These are phyloP conservation scores for Rhineura floridana DNA, from an alignment of 2,113 vertebrate genomes.

Conservation along the genomic window DNA sequence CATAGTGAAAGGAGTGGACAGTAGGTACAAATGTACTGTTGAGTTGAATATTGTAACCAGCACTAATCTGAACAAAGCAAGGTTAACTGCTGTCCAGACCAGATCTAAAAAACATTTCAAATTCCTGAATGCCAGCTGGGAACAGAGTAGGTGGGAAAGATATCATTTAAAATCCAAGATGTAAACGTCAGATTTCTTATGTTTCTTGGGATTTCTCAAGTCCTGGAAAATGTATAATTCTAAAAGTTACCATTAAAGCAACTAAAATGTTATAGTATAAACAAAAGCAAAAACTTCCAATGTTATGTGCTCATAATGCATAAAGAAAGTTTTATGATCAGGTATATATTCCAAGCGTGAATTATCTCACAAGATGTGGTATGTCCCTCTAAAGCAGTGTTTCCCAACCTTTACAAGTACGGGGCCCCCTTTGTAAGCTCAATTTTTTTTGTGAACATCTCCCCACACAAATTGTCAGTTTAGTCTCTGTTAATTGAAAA, in stretches of 20 bases:
- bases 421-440: too few species aligned
- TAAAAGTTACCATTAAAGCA: background rate
- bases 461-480: too few species aligned
- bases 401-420: too few species aligned
- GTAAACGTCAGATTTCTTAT: background rate
- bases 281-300: background rate
- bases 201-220: background rate
- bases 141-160: background rate
- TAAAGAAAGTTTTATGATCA: background rate
- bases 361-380: background rate
- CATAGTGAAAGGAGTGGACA: too few species aligned
- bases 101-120: background rate
- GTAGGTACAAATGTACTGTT: too few species aligned
- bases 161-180: background rate
- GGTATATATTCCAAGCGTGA: background rate
- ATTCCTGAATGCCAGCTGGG: background rate
- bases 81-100: too few species aligned
- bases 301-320: background rate
- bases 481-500: too few species aligned
- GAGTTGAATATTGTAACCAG: too few species aligned
- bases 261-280: background rate
- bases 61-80: too few species aligned
- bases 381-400: background rate
- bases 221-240: background rate
- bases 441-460: too few species aligned